Conservation (phyloP, 2,797 vertebrate genomes). For the Hoplostethus atlanticus region DNA sequence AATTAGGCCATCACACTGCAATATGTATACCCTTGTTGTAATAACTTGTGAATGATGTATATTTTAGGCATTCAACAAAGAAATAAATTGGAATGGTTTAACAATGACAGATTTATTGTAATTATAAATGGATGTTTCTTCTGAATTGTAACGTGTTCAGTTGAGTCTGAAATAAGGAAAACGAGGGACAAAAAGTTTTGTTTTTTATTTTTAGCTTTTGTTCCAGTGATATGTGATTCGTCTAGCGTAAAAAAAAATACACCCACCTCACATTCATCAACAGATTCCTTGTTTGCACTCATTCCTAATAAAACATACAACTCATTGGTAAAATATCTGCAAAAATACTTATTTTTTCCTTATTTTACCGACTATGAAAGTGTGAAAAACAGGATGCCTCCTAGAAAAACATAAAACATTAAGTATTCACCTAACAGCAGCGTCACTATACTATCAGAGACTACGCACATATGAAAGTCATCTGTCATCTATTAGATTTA, state of each 20-base stretch:
- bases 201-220: conserved; percentile 39
- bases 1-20: conserved; percentile 78
- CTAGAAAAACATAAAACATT: conserved; percentile 25
- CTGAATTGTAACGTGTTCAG: conserved; percentile 58
- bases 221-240: conserved; percentile 67
- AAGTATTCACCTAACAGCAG: conserved; percentile 28
- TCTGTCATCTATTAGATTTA: conserved; percentile 27
- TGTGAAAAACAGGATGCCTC: conserved; percentile 54
- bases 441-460: conserved; percentile 30
- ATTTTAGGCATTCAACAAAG: conserved; percentile 83
- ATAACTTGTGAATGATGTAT: conserved; percentile 86
- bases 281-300: conserved; percentile 65
- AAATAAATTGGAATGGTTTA: conserved; percentile 86
- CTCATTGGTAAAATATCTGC: conserved; percentile 76
- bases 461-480: conserved; percentile 19
- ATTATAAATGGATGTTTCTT: conserved; percentile 58
- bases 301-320: conserved; percentile 79
- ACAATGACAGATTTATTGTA: conserved; percentile 66
- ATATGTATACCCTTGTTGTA: conserved; percentile 78
- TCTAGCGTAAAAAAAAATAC: conserved; percentile 63
- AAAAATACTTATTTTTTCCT: conserved; percentile 74
- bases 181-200: conserved; percentile 34
- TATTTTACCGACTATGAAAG: conserved; percentile 66
- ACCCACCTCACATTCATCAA: conserved; percentile 69
- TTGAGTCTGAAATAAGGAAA: conserved; percentile 58